Base-by-base conservation (phyloP, 2,888 invertebrate genomes). In the Synanthedon andrenaeformis region DNA sequence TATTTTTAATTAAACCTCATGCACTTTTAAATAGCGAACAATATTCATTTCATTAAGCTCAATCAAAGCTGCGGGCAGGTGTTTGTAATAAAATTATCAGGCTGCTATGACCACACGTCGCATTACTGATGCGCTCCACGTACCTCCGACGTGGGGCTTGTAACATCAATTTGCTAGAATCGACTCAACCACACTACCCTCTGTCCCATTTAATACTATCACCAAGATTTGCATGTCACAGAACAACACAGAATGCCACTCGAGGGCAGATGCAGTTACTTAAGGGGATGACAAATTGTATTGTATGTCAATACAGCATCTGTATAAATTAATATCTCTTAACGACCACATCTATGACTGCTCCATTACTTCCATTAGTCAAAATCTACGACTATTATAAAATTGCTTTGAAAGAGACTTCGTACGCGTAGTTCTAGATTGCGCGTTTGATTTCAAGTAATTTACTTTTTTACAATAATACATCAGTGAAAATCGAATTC, bases 141-240 rank as follows among this genome's bases (percentile, higher is more conserved):
- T 71, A 66, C 55, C 60, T 57, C 61, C 14, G 45, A n/a, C 45
- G 45, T 49, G 49, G 49, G n/a, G 23, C 74, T 76, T 71, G 76
- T 83, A 84, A 84, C 84, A 83, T 76, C 76, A 78, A 79, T 77
- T 77, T 74, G 70, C 67, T 57, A 55, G 60, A 58, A 62, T 75
- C 74, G 75, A 69, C 66, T 73, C 70, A 75, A 72, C 35, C 35
- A 35, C 35, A 35, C 71, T 73, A 74, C 75, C 68, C 76, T 75
- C 73, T 76, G 73, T 72, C 66, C 74, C 79, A 81, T 84, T 85
- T 86, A 85, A 87, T 84, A 78, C 73, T 75, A 87, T 86, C 80
- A 84, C 72, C 74, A 79, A 79, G 81, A 87, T 87, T 87, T 87
- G 86, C 86, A 86, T 87, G 82, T 79, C 86, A 87, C 77, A 86